Evolutionary conservation across 2,113 vertebrate species (phyloP).

Genomic region (Caracal caracal): DNA sequence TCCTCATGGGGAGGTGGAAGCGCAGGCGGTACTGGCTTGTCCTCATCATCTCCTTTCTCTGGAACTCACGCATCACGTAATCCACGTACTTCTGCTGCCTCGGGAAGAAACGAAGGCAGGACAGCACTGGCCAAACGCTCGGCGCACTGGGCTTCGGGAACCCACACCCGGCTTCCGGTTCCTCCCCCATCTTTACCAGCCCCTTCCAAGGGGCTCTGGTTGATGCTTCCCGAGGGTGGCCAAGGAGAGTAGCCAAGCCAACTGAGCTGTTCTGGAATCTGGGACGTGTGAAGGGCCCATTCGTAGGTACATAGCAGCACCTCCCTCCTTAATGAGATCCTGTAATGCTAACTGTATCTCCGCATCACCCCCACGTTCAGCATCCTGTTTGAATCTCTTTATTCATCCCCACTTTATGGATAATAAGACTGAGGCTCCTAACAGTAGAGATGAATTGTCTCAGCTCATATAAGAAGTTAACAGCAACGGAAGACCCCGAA

Average conservation of each 20-base stretch:
- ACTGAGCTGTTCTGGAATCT: background rate
- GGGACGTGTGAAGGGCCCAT: background rate
- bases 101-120: background rate
- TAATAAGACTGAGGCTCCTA: background rate
- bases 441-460: background rate
- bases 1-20: constrained; percentile 64
- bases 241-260: background rate
- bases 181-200: background rate
- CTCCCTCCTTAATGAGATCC: background rate
- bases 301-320: accelerated
- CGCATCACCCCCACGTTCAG: background rate
- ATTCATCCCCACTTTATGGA: background rate
- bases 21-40: constrained; percentile 61
- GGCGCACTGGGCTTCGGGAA: background rate
- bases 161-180: background rate
- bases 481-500: background rate
- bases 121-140: accelerated
- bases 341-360: background rate
- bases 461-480: background rate
- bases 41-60: constrained; percentile 64
- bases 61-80: constrained; percentile 61
- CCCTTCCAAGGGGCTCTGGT: background rate
- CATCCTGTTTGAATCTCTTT: background rate
- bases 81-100: constrained; percentile 71
- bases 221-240: background rate